Evolutionary conservation across 1,140 invertebrate genomes (phyloP), one percentile per base, ranked within the genome.

Genomic region (Lysiphlebus fabarum): DNA sequence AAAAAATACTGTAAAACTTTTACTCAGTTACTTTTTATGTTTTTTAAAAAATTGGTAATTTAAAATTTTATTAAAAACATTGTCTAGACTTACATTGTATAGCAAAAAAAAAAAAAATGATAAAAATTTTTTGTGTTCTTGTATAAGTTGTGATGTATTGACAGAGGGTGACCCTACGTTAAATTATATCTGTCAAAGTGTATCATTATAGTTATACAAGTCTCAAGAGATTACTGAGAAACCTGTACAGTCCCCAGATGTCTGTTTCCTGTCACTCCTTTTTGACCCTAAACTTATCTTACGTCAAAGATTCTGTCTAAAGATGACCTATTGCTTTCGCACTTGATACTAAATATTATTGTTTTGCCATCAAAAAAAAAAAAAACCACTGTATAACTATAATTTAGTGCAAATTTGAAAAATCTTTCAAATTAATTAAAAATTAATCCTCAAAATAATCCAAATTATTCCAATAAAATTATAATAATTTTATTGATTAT

Each of bases 251-350:
- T 37, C 42, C 54, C 48, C 43, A 40, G 48, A 49, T 58, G 61
- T 54, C 58, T 54, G 58, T 62, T 49, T 53, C 55, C 61, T 62
- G 61, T 59, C 56, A 59, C 26, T 62, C 56, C 36, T 37, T 37
- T 36, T 42, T 34, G 43, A 51, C 42, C 40, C n/a, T 56, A 17
- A 62, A 36, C 26, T 26, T 26, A 11, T 34, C 33, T 49, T 54
- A 12, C 40, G 51, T 54, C 36, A 36, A 42, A 26, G 26, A 26
- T 26, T 41, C 26, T 40, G 26, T 43, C 51, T 36, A 26, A 12
- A 26, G 47, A 12, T 47, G 38, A 51, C 56, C 45, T 50, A 59
- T 38, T 44, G 14, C 26, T 34, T 26, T 26, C 41, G 49, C 37
- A 10, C 56, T 41, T 14, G 49, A n/a, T 36, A 6, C 58, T 26